A percentile compares a stretch with the other conserved stretches of the same genome.
These are phyloP conservation scores for Catharus ustulatus DNA, from an alignment of 2,797 vertebrate genomes.

Conservation along the genomic window DNA sequence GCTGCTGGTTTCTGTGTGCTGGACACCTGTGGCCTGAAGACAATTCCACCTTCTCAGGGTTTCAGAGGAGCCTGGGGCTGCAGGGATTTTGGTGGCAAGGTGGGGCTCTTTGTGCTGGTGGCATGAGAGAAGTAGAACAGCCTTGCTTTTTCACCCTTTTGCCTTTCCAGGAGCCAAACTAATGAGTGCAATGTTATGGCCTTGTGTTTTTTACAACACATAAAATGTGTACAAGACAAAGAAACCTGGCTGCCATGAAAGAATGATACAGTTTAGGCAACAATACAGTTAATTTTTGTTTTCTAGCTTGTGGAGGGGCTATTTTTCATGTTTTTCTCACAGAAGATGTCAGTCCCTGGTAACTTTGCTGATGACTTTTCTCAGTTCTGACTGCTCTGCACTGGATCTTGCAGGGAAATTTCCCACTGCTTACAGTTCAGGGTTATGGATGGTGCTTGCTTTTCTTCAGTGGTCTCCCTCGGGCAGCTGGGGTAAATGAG, in stretches of 20 bases:
- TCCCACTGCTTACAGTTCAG: background rate
- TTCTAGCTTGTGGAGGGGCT: background rate
- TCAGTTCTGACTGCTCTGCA: background rate
- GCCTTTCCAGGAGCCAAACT: background rate
- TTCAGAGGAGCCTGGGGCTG: background rate
- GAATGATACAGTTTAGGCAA: background rate
- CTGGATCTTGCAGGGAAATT: rapidly evolving
- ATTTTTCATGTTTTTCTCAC: background rate
- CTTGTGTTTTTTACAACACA: background rate
- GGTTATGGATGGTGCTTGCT: background rate
- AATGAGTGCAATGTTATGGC: background rate
- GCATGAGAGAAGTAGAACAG: rapidly evolving
- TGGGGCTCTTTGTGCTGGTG: rapidly evolving
- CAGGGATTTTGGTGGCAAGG: background rate
- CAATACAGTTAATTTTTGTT: background rate
- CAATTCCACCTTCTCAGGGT: background rate
- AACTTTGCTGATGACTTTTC: background rate
- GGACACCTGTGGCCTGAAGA: background rate
- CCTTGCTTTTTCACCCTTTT: too few species aligned
- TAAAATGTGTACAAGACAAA: rapidly evolving
- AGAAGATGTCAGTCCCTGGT: background rate
- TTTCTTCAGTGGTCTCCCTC: background rate
- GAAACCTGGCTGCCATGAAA: background rate
- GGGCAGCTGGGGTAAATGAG: background rate
- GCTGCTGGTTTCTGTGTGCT: too few species aligned